phyloP scores from a whole-genome alignment of 2,113 vertebrate species.

The Etia nguti region DNA sequence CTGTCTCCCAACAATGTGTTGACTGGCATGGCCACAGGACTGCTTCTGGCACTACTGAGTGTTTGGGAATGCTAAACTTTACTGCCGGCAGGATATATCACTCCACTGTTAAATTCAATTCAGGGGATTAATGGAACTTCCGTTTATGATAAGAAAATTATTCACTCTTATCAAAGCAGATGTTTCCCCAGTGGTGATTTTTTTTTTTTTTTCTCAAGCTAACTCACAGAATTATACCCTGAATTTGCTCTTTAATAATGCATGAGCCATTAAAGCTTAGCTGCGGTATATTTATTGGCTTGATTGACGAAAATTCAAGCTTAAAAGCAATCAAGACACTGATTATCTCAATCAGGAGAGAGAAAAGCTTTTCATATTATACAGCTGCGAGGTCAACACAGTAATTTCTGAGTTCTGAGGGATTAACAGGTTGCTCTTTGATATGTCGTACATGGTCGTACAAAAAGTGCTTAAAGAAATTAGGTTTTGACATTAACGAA shows the following conservation, averaged over 20 bases:
- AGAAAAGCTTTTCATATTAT: neutral
- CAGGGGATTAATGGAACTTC: conserved; percentile 18
- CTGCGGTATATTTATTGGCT: neutral
- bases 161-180: conserved; percentile 35
- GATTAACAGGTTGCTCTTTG: neutral
- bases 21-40: neutral
- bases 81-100: conserved; percentile 26
- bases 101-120: conserved; percentile 22
- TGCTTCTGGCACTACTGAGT: neutral
- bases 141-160: conserved; percentile 17
- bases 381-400: neutral
- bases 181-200: conserved; percentile 11
- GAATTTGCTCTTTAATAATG: neutral
- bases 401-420: neutral
- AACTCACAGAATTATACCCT: neutral
- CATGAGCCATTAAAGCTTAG: neutral
- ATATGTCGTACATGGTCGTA: neutral
- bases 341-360: neutral
- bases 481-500: neutral
- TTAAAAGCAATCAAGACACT: neutral
- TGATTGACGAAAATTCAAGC: neutral
- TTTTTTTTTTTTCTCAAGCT: neutral
- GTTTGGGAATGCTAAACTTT: conserved; percentile 9
- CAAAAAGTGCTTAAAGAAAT: neutral
- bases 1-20: conserved; percentile 5